These are phyloP conservation scores for Mnemiopsis leidyi DNA, from an alignment of 37 sponge, comb jelly and placozoan species.

Conservation along the genomic window DNA sequence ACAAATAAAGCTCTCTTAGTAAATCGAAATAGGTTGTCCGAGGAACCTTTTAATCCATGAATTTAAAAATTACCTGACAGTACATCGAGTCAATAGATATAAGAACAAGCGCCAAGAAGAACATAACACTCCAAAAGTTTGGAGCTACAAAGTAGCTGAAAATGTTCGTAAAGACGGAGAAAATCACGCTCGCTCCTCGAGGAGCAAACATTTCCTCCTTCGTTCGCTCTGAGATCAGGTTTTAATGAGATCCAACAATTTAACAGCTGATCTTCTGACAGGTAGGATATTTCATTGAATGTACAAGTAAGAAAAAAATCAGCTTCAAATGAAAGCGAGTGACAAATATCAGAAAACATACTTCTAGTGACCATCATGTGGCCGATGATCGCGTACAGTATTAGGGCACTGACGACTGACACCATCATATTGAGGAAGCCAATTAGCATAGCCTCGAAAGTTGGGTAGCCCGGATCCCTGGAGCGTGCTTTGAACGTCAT, in stretches of 20 bases:
- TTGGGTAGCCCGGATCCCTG: neutral
- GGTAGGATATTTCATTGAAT: too few relatives aligned
- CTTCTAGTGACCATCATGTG: neutral
- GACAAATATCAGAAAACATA: too few relatives aligned
- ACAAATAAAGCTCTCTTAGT: too few relatives aligned
- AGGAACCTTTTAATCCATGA: too few relatives aligned
- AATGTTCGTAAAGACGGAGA: neutral
- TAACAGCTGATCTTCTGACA: too few relatives aligned
- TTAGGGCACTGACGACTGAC: neutral
- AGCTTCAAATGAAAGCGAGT: too few relatives aligned
- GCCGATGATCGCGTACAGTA: constrained; percentile 7
- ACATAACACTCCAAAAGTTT: neutral
- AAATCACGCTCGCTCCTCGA: neutral
- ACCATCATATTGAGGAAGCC: neutral
- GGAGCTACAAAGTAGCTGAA: neutral
- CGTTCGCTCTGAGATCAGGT: neutral
- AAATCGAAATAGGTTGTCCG: too few relatives aligned
- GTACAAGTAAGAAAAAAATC: too few relatives aligned
- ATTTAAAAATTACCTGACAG: constrained; percentile 3
- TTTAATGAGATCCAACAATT: too few relatives aligned
- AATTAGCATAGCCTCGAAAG: neutral
- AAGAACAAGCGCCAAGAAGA: neutral
- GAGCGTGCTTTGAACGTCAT: constrained; percentile 46
- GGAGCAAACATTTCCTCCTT: neutral
- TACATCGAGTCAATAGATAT: constrained; percentile 29